Base-by-base conservation (phyloP, 2,797 vertebrate species). In the Amphiprion clarkii region DNA sequence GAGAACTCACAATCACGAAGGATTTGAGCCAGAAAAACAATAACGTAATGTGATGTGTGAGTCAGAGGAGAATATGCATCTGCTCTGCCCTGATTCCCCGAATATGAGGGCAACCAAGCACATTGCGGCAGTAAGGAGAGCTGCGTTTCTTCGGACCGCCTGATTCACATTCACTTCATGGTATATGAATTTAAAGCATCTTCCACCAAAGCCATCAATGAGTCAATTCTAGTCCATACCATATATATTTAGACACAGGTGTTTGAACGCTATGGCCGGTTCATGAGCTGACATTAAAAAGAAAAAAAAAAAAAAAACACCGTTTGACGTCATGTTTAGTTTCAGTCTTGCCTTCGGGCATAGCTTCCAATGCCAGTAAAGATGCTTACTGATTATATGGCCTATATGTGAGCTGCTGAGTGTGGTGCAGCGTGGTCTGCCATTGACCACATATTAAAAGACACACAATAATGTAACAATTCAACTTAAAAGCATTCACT, bases 11-110 rank as follows among this genome's bases (percentile, higher is more conserved):
- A 58, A 77, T 71, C 69, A 70, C 14, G 62, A 52, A 78, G 42
- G 63, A 72, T 52, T 71, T 53, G 25, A 36, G 55, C 58, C 51
- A 66, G 69, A 70, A 61, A 67, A 70, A 67, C 80, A 87, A 78
- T 75, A 83, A 86, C 74, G 67, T 12, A 59, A 76, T 71, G 71
- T 79, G 74, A 84, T 77, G 74, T 39, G 61, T 89, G 87, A 91
- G 77, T 89, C 83, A 89, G 76, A 78, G 74, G 40, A 77, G 74
- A 86, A 75, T 60, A 40, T 78, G 76, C 56, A 79, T 86, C 67
- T 76, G 78, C 55, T 81, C 76, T 79, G 77, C 64, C 74, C 85
- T 81, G 65, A 85, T 84, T 77, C 80, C 61, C 74, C 14, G 3
- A 60, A 58, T 39, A 36, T 25, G 53, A 79, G 65, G 51, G 60